These are phyloP conservation scores for Micropoecilia bifurca DNA, from an alignment of 2,797 vertebrate species.

Conservation along the genomic window DNA sequence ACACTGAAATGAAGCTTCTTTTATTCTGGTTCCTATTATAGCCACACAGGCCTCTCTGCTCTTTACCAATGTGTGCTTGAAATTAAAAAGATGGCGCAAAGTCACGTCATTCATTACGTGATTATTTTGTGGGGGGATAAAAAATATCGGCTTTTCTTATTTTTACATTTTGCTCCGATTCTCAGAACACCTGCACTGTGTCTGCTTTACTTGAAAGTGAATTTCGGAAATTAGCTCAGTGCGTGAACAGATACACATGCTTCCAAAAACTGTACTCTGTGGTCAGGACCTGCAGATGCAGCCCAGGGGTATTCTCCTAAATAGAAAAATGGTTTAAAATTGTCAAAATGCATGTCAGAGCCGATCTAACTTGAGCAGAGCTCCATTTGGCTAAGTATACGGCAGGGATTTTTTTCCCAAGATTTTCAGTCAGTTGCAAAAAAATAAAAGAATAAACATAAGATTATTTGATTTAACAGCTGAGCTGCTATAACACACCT, in stretches of 20 bases:
- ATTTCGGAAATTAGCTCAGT: slow-evolving; percentile 42
- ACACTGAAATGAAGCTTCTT: slow-evolving; percentile 57
- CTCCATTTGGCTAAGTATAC: slow-evolving; percentile 10
- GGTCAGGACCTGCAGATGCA: slow-evolving; percentile 53
- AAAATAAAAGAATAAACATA: background rate
- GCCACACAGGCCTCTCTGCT: slow-evolving; percentile 47
- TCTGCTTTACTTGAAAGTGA: slow-evolving; percentile 52
- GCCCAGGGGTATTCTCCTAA: slow-evolving; percentile 56
- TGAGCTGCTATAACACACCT: background rate
- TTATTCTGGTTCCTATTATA: slow-evolving; percentile 72
- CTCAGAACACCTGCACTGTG: slow-evolving; percentile 61
- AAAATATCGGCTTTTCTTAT: background rate
- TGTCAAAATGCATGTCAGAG: slow-evolving; percentile 44
- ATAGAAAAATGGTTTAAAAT: slow-evolving; percentile 62
- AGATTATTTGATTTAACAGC: background rate
- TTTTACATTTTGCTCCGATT: slow-evolving; percentile 3
- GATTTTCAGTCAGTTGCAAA: background rate
- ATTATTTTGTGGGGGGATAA: slow-evolving; percentile 41
- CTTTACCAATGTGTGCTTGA: slow-evolving; percentile 49
- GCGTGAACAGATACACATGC: slow-evolving; percentile 50
- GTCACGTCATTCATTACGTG: background rate
- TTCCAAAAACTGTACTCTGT: slow-evolving; percentile 41
- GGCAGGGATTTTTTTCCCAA: background rate
- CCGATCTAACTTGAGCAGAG: slow-evolving; percentile 39
- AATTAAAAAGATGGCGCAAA: slow-evolving; percentile 48